Conservation (phyloP, 2,888 invertebrate genomes). For the Agrochola macilenta region DNA sequence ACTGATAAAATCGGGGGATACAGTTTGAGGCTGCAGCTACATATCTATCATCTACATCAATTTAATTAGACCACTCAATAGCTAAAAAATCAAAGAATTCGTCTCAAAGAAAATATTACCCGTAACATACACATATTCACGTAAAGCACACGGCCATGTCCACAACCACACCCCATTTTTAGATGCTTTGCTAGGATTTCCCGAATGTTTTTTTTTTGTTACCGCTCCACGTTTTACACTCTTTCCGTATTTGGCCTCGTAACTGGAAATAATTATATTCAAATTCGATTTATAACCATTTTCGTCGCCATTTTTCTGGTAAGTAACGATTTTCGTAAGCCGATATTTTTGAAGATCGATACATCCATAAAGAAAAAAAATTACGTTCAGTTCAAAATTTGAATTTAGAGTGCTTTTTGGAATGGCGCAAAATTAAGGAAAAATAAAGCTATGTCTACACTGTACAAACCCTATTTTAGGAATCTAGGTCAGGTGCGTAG, state of each 20-base stretch:
- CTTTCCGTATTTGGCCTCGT: conserved; percentile 11
- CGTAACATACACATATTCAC: too few relatives aligned
- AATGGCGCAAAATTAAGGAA: neutral
- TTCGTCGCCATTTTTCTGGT: conserved; percentile 16
- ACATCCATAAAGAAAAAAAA: neutral
- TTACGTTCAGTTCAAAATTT: conserved; percentile 20
- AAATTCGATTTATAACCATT: conserved; percentile 53
- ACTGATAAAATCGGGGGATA: too few relatives aligned
- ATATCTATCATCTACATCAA: too few relatives aligned
- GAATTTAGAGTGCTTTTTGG: conserved; percentile 24
- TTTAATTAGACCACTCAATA: too few relatives aligned
- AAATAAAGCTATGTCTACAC: conserved; percentile 5
- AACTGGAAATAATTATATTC: conserved; percentile 42
- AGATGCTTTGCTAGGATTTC: conserved; percentile 11
- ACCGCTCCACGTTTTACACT: neutral
- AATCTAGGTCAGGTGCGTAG: conserved; percentile 44
- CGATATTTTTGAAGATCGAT: conserved; percentile 14
- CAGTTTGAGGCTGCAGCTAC: too few relatives aligned
- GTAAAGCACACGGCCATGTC: too few relatives aligned
- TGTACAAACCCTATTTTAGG: neutral
- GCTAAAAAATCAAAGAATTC: too few relatives aligned
- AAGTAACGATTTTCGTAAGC: neutral
- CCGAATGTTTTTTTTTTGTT: neutral
- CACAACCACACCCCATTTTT: neutral
- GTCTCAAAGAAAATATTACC: too few relatives aligned